Conservation (phyloP, 2,113 vertebrate species). For the Eleginops maclovinus region DNA sequence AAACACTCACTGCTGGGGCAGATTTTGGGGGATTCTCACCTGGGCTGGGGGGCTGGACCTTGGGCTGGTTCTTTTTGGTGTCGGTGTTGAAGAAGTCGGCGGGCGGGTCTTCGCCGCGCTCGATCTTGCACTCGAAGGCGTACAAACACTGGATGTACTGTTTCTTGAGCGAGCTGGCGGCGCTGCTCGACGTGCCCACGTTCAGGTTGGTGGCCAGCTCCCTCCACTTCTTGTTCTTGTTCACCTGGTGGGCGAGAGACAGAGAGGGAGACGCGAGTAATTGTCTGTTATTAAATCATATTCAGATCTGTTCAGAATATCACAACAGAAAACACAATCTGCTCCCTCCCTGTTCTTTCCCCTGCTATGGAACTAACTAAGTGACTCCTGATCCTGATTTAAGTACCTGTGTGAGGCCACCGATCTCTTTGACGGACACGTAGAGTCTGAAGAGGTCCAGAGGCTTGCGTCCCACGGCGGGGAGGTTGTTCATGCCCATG, state of each 20-base stretch:
- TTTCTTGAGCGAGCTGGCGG: constrained; percentile 98
- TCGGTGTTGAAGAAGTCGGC: constrained; percentile 95
- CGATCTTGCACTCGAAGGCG: constrained; percentile 99
- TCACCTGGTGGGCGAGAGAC: constrained; percentile 86
- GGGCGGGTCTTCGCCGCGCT: constrained; percentile 97
- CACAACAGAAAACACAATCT: too few relatives aligned
- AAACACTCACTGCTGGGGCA: too few relatives aligned
- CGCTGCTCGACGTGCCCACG: constrained; percentile 98
- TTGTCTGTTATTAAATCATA: not conserved
- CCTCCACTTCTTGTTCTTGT: constrained; percentile 99
- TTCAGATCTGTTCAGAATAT: not conserved
- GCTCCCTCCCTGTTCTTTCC: not conserved
- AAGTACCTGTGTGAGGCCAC: constrained; percentile 94
- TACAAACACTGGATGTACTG: constrained; percentile 99
- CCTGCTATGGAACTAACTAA: too few relatives aligned
- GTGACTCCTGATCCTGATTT: not conserved
- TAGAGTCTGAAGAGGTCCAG: constrained; percentile 98
- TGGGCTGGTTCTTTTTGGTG: constrained; percentile 96
- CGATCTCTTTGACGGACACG: constrained; percentile 97
- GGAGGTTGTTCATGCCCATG: constrained; percentile 98
- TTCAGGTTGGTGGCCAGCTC: constrained; percentile 97
- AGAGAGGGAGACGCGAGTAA: not conserved
- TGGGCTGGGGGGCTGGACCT: constrained; percentile 97
- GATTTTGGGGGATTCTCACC: constrained; percentile 82
- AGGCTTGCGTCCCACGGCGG: constrained; percentile 96